phyloP scores from a whole-genome alignment of 2,797 vertebrate species.

The Chelmon rostratus region DNA sequence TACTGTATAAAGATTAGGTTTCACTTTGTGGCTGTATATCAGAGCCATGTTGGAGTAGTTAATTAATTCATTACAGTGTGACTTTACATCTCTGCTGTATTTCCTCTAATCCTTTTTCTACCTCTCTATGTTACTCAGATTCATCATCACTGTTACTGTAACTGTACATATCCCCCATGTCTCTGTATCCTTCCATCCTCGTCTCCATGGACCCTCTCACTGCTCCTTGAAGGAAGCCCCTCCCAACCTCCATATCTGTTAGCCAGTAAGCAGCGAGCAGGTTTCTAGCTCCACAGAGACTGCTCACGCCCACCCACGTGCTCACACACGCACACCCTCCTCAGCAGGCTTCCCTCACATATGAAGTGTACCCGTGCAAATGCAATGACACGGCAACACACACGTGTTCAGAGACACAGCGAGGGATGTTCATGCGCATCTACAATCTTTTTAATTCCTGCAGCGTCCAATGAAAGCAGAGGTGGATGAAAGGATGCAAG shows the following conservation, averaged over 20 bases:
- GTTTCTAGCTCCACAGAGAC: slow-evolving; percentile 39
- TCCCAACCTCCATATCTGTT: slow-evolving; percentile 5
- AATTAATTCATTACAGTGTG: background rate
- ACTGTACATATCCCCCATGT: background rate
- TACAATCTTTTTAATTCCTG: slow-evolving; percentile 19
- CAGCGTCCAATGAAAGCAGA: slow-evolving; percentile 2
- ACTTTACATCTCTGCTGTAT: background rate
- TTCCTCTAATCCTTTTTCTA: background rate
- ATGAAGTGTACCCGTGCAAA: slow-evolving; percentile 34
- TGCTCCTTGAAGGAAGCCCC: slow-evolving; percentile 7
- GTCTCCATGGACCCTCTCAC: background rate
- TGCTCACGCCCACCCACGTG: slow-evolving; percentile 51
- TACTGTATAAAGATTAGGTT: background rate
- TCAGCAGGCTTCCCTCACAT: slow-evolving; percentile 23
- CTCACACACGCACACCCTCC: slow-evolving; percentile 19
- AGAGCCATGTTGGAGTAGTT: background rate
- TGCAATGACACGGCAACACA: slow-evolving; percentile 12
- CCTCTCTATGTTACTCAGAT: background rate
- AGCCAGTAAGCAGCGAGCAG: slow-evolving; percentile 49
- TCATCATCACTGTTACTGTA: background rate
- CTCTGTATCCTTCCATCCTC: slow-evolving; percentile 12
- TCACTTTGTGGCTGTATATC: background rate
- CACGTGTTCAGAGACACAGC: slow-evolving; percentile 30
- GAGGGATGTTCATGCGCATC: background rate
- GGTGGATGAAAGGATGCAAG: background rate